A percentile compares a stretch with the other conserved stretches of the same genome.
phyloP scores from a whole-genome alignment of 1,140 invertebrate genomes.

The Drosophila seguyi region DNA sequence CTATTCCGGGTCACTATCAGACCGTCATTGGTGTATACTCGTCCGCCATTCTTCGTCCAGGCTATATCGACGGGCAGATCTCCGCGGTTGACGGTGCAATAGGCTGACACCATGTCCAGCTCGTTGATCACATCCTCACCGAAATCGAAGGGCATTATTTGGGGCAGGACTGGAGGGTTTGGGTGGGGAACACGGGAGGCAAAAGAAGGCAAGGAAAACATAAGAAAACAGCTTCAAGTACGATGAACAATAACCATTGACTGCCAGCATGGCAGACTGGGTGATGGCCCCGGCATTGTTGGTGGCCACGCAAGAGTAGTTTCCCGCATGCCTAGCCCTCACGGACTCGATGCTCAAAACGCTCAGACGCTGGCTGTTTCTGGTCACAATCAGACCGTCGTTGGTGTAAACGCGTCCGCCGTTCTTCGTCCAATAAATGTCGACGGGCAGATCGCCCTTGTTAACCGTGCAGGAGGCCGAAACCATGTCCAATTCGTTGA shows the following conservation, averaged over 20 bases:
- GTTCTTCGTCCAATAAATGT: conserved; percentile 89
- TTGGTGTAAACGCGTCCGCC: conserved; percentile 78
- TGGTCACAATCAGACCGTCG: conserved; percentile 86
- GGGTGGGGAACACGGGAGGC: conserved; percentile 52
- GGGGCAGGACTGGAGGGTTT: conserved; percentile 87
- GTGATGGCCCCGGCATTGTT: conserved; percentile 91
- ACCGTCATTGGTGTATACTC: conserved; percentile 82
- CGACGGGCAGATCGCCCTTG: conserved; percentile 93
- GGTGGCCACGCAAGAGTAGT: conserved; percentile 90
- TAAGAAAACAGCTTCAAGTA: conserved; percentile 9
- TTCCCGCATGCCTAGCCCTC: conserved; percentile 88
- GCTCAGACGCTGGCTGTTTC: conserved; percentile 88
- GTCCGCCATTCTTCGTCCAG: conserved; percentile 87
- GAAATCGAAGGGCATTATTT: conserved; percentile 90
- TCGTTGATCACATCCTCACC: conserved; percentile 90
- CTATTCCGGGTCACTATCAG: conserved; percentile 87
- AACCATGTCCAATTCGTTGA: conserved; percentile 89
- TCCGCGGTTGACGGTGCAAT: conserved; percentile 93
- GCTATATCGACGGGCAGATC: conserved; percentile 92
- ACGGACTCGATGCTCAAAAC: conserved; percentile 89
- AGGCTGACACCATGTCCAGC: conserved; percentile 89
- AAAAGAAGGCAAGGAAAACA: conserved; percentile 39
- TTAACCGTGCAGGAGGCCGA: conserved; percentile 92
- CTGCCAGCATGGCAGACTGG: conserved; percentile 88
- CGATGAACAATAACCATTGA: conserved; percentile 61